Percentiles rank a stretch among this genome's conserved stretches.
Evolutionary conservation across 2,113 vertebrate species (phyloP).

Genomic region (Micronisus gabar): DNA sequence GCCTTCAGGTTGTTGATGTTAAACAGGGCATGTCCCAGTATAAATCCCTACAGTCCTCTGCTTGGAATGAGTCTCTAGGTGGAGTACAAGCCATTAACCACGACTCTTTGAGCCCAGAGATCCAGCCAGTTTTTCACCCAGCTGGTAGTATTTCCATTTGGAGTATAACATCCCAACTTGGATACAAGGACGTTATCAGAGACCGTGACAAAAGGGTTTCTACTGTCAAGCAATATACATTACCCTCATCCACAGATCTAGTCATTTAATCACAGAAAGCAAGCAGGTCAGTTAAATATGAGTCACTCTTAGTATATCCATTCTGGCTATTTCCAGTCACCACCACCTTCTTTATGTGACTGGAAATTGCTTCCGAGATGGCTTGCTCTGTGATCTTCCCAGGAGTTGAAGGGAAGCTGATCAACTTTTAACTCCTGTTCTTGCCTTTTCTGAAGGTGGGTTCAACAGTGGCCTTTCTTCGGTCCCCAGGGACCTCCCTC

Average conservation of each 20-base stretch:
- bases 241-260: background rate
- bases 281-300: background rate
- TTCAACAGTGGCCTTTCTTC: background rate
- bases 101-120: background rate
- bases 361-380: background rate
- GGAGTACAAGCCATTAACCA: background rate
- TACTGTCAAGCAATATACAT: background rate
- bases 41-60: background rate
- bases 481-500: background rate
- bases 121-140: background rate
- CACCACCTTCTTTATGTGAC: background rate
- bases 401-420: background rate
- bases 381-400: background rate
- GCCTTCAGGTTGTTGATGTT: background rate
- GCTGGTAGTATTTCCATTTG: background rate
- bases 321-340: background rate
- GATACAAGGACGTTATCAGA: background rate
- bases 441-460: background rate
- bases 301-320: background rate
- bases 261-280: background rate
- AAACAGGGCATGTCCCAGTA: background rate
- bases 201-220: background rate
- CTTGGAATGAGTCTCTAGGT: background rate
- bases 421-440: background rate
- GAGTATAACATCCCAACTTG: background rate